Percentiles rank a stretch among this genome's conserved stretches.
These are phyloP conservation scores for Lacanobia wlatinum DNA, from an alignment of 2,888 invertebrate species.

Conservation along the genomic window DNA sequence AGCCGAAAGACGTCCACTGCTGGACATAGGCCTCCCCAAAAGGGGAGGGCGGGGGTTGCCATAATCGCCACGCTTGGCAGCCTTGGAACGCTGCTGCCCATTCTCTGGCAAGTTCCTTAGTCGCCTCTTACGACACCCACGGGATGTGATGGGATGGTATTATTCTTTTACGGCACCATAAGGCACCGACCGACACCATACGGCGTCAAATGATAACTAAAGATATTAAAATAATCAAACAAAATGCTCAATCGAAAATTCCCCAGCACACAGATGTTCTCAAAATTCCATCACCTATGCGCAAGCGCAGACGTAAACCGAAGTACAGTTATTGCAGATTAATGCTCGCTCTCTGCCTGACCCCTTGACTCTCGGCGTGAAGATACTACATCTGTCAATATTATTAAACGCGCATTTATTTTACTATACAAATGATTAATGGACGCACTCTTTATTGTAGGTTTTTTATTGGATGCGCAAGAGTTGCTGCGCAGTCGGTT, in stretches of 20 bases:
- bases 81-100: too few relatives aligned
- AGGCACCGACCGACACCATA: too few relatives aligned
- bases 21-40: too few relatives aligned
- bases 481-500: slow-evolving; percentile 45
- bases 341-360: slow-evolving; percentile 64
- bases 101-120: too few relatives aligned
- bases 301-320: slow-evolving; percentile 49
- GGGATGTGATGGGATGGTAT: too few relatives aligned
- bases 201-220: too few relatives aligned
- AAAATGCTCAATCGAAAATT: neutral
- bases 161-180: too few relatives aligned
- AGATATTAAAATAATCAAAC: neutral
- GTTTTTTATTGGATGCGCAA: slow-evolving; percentile 46
- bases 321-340: slow-evolving; percentile 67
- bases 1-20: too few relatives aligned
- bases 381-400: slow-evolving; percentile 68
- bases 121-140: too few relatives aligned
- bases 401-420: slow-evolving; percentile 64
- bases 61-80: too few relatives aligned
- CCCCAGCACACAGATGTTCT: slow-evolving; percentile 24
- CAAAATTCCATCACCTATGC: slow-evolving; percentile 55
- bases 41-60: too few relatives aligned
- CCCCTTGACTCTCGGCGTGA: slow-evolving; percentile 59
- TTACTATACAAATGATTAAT: slow-evolving; percentile 58
- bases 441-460: slow-evolving; percentile 57